Conservation (phyloP, 2,113 vertebrate genomes). For the Chaenogobius annularis region DNA sequence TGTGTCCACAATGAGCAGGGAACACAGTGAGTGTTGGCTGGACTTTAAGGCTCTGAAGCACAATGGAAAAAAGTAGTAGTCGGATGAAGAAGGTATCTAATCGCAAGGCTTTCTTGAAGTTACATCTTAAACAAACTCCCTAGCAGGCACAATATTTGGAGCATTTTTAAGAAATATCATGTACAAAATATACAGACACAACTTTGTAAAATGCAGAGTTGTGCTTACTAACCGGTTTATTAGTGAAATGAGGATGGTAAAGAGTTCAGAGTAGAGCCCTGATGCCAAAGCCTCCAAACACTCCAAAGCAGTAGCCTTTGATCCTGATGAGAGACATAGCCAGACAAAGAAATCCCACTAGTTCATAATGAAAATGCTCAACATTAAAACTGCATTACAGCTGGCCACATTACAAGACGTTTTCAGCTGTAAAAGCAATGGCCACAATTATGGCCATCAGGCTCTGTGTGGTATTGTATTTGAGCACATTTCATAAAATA, state of each 20-base stretch:
- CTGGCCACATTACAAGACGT: not conserved
- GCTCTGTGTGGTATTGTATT: slow-evolving; percentile 23
- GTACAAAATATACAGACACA: not conserved
- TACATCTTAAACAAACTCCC: too few species aligned
- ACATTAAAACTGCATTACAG: not conserved
- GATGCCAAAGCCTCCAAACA: slow-evolving; percentile 91
- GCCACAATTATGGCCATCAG: not conserved
- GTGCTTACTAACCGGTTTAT: slow-evolving; percentile 85
- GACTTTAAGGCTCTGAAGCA: slow-evolving; percentile 90
- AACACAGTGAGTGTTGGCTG: slow-evolving; percentile 91
- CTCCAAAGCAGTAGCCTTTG: slow-evolving; percentile 87
- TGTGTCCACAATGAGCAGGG: slow-evolving; percentile 92
- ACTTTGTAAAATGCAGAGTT: not conserved
- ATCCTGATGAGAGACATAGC: slow-evolving; percentile 69
- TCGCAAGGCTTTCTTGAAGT: not conserved
- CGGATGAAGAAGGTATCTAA: not conserved
- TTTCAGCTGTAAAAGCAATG: not conserved
- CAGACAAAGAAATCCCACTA: slow-evolving; percentile 15
- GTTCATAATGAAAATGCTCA: slow-evolving; percentile 14
- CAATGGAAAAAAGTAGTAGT: slow-evolving; percentile 14
- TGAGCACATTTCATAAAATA: slow-evolving; percentile 15
- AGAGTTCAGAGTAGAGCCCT: slow-evolving; percentile 90
- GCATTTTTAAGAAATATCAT: too few species aligned
- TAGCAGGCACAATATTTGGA: too few species aligned
- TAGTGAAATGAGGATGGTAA: slow-evolving; percentile 89